Percentiles rank a stretch among this genome's conserved stretches.
These are phyloP conservation scores for Coenonympha arcania DNA, from an alignment of 2,888 invertebrate species.

Conservation along the genomic window DNA sequence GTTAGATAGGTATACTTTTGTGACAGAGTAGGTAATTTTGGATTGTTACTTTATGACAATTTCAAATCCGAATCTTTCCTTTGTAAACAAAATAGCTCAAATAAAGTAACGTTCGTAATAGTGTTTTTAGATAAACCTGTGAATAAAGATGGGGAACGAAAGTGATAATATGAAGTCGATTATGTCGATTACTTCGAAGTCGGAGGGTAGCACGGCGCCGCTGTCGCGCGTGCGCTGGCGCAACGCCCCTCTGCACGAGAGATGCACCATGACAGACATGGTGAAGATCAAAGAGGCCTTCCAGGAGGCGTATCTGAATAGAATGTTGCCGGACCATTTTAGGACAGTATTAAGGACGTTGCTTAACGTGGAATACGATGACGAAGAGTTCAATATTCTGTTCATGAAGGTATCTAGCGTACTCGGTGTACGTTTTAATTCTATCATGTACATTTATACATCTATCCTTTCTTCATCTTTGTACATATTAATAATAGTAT, in stretches of 20 bases:
- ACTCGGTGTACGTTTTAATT: too few species aligned
- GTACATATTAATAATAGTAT: too few species aligned
- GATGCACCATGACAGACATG: constrained; percentile 45
- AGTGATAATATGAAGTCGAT: constrained; percentile 52
- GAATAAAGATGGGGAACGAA: constrained; percentile 43
- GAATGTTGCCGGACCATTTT: constrained; percentile 57
- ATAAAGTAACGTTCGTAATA: too few species aligned
- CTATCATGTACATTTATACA: too few species aligned
- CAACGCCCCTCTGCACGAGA: constrained; percentile 39
- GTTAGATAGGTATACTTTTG: too few species aligned
- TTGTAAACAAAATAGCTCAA: too few species aligned
- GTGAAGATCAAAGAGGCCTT: constrained; percentile 63
- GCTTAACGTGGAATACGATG: constrained; percentile 67
- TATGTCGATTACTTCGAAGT: constrained; percentile 48
- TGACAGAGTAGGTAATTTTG: too few species aligned
- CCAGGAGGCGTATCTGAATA: constrained; percentile 51
- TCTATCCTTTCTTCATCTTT: too few species aligned
- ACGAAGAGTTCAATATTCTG: constrained; percentile 75
- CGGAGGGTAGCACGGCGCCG: constrained; percentile 48
- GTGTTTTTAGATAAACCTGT: not conserved
- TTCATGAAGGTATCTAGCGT: constrained; percentile 72
- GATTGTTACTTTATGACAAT: too few species aligned
- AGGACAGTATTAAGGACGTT: constrained; percentile 52
- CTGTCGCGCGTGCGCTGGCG: constrained; percentile 38
- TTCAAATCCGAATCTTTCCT: too few species aligned